A percentile compares a stretch with the other conserved stretches of the same genome.
Evolutionary conservation across 2,797 vertebrate species (phyloP).

Genomic region (Peromyscus melanophrys): DNA sequence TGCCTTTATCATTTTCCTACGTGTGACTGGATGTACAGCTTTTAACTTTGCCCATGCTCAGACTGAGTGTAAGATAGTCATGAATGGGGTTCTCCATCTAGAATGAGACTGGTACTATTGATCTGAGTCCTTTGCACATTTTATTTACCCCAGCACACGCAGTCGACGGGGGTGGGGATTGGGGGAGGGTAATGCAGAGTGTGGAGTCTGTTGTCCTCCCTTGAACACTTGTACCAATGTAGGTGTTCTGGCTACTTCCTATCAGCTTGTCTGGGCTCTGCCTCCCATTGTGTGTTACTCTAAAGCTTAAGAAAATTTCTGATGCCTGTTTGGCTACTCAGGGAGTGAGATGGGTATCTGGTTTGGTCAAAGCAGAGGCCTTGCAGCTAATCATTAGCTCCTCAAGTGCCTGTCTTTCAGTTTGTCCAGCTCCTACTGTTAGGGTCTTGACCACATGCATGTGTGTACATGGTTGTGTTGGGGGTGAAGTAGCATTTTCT

Average conservation of each 20-base stretch:
- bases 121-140: neutral
- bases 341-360: neutral
- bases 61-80: neutral
- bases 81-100: neutral
- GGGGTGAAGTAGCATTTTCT: neutral
- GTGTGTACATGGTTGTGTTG: neutral
- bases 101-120: neutral
- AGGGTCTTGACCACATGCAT: neutral
- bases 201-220: neutral
- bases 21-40: neutral
- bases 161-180: fast-evolving
- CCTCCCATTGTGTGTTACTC: neutral
- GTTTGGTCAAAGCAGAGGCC: neutral
- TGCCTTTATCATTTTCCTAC: neutral
- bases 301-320: neutral
- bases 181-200: too few relatives aligned
- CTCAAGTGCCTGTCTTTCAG: neutral
- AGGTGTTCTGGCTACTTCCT: neutral
- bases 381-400: neutral
- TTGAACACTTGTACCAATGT: neutral
- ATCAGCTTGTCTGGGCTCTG: neutral
- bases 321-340: neutral
- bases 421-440: neutral
- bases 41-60: neutral
- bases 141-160: neutral